These are phyloP conservation scores for Festucalex cinctus DNA, from an alignment of 2,113 vertebrate species.

Conservation along the genomic window DNA sequence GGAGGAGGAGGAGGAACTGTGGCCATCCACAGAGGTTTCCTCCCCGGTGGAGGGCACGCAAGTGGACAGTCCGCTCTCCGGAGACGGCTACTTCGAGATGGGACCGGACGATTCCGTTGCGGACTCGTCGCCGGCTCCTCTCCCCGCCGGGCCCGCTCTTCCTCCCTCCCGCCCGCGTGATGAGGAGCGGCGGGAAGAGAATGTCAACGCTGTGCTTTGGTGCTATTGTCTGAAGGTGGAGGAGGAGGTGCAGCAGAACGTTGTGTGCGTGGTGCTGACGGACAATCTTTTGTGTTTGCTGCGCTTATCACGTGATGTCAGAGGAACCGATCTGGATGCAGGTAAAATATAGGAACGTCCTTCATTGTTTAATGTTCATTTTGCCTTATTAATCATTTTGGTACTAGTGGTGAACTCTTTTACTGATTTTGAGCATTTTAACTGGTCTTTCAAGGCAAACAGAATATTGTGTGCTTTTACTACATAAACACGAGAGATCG, in stretches of 20 bases:
- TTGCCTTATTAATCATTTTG: too few species aligned
- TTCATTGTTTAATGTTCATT: background rate
- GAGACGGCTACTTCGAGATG: constrained; percentile 96
- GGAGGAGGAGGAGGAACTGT: background rate
- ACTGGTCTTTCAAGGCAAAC: too few species aligned
- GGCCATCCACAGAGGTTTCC: constrained; percentile 27
- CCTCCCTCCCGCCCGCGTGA: constrained; percentile 8
- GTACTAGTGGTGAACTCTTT: too few species aligned
- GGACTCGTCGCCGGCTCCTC: constrained; percentile 30
- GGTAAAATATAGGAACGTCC: constrained; percentile 25
- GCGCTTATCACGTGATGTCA: constrained; percentile 25
- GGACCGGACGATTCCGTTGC: constrained; percentile 77
- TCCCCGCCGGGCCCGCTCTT: constrained; percentile 1
- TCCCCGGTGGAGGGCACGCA: constrained; percentile 30
- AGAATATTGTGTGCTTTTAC: too few species aligned
- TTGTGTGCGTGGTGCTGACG: constrained; percentile 83
- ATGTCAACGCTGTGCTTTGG: constrained; percentile 79
- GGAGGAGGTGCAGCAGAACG: constrained; percentile 74
- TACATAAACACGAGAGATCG: too few species aligned
- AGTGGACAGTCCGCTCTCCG: constrained; percentile 50
- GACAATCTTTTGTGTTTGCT: constrained; percentile 76
- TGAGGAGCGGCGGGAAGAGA: constrained; percentile 8
- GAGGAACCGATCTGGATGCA: constrained; percentile 27
- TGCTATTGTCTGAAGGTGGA: constrained; percentile 81
- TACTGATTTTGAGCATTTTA: too few species aligned